These are phyloP conservation scores for Monodelphis domestica DNA, from an alignment of 2,797 vertebrate genomes.

Conservation along the genomic window DNA sequence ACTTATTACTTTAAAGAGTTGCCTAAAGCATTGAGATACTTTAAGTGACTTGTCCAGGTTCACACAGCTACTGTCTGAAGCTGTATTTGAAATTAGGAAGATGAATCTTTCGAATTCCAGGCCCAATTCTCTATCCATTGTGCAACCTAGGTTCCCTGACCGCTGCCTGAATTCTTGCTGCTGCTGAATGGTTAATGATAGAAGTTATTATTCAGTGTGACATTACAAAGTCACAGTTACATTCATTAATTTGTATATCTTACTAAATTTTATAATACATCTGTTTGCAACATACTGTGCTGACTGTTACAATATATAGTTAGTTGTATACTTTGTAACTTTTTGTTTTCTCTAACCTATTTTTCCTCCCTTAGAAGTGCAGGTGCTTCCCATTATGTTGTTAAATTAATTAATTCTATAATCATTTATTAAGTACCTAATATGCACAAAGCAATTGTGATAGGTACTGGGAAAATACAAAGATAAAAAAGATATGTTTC, in stretches of 20 bases:
- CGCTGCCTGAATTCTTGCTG: not conserved
- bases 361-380: conserved; percentile 23
- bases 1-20: not conserved
- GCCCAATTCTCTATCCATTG: not conserved
- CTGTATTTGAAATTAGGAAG: not conserved
- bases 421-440: not conserved
- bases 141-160: not conserved
- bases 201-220: not conserved
- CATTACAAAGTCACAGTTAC: not conserved
- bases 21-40: not conserved
- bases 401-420: not conserved
- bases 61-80: too few species aligned
- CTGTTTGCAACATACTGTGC: not conserved
- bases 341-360: not conserved
- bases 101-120: not conserved
- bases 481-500: not conserved
- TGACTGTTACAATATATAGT: conserved; percentile 9
- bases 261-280: not conserved
- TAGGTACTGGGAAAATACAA: not conserved
- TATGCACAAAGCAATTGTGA: not conserved
- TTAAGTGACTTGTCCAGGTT: not conserved
- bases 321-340: not conserved
- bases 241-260: not conserved
- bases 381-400: conserved; percentile 7
- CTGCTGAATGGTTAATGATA: not conserved